Percentiles rank a stretch among this genome's conserved stretches.
Conservation (phyloP, 2,888 invertebrate species). For the Eupithecia abbreviata region DNA sequence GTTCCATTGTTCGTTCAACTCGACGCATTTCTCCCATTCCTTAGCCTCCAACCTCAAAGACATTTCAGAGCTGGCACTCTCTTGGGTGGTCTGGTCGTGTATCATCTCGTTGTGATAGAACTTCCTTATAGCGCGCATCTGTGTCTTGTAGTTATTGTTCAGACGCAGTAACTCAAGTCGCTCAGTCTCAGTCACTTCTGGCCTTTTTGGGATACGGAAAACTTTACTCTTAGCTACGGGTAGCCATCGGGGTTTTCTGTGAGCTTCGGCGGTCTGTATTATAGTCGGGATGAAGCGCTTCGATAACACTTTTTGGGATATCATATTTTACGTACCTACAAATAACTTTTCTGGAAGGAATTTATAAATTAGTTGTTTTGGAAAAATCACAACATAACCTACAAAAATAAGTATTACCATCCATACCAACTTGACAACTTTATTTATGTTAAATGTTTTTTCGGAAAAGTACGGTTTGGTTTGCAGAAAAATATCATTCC, state of each 20-base stretch:
- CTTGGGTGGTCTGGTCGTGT: conserved; percentile 76
- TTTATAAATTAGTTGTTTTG: background rate
- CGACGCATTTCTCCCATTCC: conserved; percentile 85
- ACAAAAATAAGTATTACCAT: background rate
- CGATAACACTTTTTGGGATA: conserved; percentile 57
- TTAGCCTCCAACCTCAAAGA: conserved; percentile 84
- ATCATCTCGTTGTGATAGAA: conserved; percentile 82
- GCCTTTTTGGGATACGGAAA: conserved; percentile 87
- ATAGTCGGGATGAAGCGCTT: conserved; percentile 66
- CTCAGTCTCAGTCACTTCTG: conserved; percentile 86
- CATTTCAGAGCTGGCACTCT: conserved; percentile 81
- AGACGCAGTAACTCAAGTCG: conserved; percentile 86
- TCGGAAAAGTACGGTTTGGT: background rate
- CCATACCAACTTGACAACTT: too few species aligned
- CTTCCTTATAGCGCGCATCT: conserved; percentile 81
- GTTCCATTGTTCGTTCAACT: conserved; percentile 89
- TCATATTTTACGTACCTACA: conserved; percentile 43
- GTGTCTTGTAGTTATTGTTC: conserved; percentile 88
- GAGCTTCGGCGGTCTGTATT: conserved; percentile 68
- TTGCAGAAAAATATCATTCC: too few species aligned
- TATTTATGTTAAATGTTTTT: too few species aligned
- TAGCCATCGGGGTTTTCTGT: conserved; percentile 91
- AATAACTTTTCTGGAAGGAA: background rate
- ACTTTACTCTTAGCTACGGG: conserved; percentile 91
- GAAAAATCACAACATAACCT: background rate